These are phyloP conservation scores for Rhodinocichla rosea DNA, from an alignment of 2,113 vertebrate genomes.

Conservation along the genomic window DNA sequence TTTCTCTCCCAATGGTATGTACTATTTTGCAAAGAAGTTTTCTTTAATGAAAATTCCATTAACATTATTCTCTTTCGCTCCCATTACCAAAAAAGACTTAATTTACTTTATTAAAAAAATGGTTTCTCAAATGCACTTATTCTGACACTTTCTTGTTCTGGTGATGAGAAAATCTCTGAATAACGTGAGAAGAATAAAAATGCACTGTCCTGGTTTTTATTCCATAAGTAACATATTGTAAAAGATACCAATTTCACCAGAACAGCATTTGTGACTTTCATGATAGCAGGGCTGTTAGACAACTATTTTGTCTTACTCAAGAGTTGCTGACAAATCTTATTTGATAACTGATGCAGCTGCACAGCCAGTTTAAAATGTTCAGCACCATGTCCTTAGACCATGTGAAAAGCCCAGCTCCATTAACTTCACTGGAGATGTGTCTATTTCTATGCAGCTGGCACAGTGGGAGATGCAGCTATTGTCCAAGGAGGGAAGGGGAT, in stretches of 20 bases:
- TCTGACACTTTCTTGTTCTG: not conserved
- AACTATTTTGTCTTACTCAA: not conserved
- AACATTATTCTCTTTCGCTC: not conserved
- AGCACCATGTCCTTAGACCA: not conserved
- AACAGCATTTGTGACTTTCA: not conserved
- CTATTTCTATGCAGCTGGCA: not conserved
- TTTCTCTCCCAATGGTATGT: not conserved
- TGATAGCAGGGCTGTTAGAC: not conserved
- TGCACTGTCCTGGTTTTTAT: not conserved
- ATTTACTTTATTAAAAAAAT: not conserved
- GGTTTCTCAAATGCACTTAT: not conserved
- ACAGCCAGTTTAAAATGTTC: not conserved
- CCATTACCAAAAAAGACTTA: accelerated
- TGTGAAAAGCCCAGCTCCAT: not conserved
- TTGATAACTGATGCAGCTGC: not conserved
- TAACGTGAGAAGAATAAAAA: not conserved
- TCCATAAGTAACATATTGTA: not conserved
- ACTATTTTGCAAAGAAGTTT: not conserved
- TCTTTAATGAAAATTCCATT: not conserved
- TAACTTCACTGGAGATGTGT: not conserved
- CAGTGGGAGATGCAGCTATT: not conserved
- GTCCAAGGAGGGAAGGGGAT: not conserved
- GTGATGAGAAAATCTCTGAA: not conserved
- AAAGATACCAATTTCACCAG: not conserved
- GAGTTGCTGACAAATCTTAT: not conserved